A percentile compares a stretch with the other conserved stretches of the same genome.
Evolutionary conservation across 2,113 vertebrate genomes (phyloP).

Genomic region (Halichoeres trimaculatus): DNA sequence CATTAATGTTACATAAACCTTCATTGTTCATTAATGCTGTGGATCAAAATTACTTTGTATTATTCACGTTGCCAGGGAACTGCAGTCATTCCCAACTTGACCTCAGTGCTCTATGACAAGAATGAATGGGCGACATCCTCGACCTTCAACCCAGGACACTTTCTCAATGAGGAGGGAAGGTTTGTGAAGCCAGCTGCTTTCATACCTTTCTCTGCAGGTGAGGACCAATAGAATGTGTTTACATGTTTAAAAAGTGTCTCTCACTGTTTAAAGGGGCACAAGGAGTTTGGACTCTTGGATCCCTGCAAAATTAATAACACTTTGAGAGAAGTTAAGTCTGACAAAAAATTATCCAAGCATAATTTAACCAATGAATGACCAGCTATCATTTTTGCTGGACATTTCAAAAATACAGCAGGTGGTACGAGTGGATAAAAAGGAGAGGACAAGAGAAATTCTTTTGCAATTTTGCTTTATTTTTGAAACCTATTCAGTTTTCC

Average conservation of each 20-base stretch:
- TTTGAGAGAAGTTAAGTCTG: neutral
- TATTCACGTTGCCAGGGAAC: conserved; percentile 70
- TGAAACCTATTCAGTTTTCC: too few species aligned
- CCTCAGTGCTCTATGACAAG: conserved; percentile 78
- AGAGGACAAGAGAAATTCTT: too few species aligned
- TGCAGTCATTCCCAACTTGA: conserved; percentile 71
- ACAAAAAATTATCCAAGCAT: neutral
- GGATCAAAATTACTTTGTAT: neutral
- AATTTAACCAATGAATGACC: too few species aligned
- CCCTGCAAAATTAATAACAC: neutral
- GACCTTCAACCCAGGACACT: conserved; percentile 86
- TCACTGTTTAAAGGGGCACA: neutral
- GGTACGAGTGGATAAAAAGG: too few species aligned
- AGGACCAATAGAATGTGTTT: conserved; percentile 36
- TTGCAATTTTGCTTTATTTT: too few species aligned
- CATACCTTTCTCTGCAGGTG: conserved; percentile 85
- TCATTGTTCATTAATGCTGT: conserved; percentile 20
- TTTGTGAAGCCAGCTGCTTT: conserved; percentile 84
- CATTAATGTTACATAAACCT: neutral
- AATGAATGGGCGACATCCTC: conserved; percentile 53
- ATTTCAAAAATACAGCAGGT: too few species aligned
- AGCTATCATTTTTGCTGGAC: too few species aligned
- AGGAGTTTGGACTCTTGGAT: neutral
- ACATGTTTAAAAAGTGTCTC: neutral
- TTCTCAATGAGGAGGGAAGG: conserved; percentile 83